Evolutionary conservation across 1,140 invertebrate genomes (phyloP).

Genomic region (Copidosoma floridanum): DNA sequence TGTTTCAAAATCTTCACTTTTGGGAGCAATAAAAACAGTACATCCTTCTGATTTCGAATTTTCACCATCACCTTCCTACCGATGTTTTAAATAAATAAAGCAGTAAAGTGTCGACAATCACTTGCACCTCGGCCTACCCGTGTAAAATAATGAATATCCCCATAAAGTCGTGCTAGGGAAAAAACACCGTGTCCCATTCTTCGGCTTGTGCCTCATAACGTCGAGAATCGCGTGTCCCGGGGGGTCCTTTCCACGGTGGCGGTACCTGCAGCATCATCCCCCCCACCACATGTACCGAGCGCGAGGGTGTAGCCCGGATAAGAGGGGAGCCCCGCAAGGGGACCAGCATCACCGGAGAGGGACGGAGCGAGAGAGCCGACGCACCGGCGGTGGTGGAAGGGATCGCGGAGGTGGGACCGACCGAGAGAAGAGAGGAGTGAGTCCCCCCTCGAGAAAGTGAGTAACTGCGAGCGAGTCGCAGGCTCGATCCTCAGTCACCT

Average conservation of each 20-base stretch:
- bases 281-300: slow-evolving; percentile 28
- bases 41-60: too few species aligned
- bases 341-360: slow-evolving; percentile 36
- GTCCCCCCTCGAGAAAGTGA: too few species aligned
- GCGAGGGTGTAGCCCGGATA: slow-evolving; percentile 14
- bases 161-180: too few species aligned
- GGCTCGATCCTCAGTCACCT: slow-evolving; percentile 50
- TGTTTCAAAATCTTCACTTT: too few species aligned
- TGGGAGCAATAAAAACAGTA: too few species aligned
- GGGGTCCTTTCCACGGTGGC: slow-evolving; percentile 24
- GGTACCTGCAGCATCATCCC: slow-evolving; percentile 30
- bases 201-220: too few species aligned
- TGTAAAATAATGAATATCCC: too few species aligned
- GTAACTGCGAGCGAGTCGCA: slow-evolving; percentile 13
- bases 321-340: slow-evolving; percentile 27
- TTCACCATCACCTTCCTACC: too few species aligned
- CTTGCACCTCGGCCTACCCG: too few species aligned
- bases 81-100: too few species aligned
- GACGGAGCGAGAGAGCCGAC: slow-evolving; percentile 34
- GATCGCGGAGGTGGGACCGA: slow-evolving; percentile 21
- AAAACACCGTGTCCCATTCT: too few species aligned
- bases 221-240: slow-evolving; percentile 41
- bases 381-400: slow-evolving; percentile 14
- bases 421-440: slow-evolving; percentile 18
- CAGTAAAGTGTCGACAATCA: too few species aligned